A percentile compares a stretch with the other conserved stretches of the same genome.
Evolutionary conservation across 2,797 vertebrate genomes (phyloP).

Genomic region (Anguilla pacifica): DNA sequence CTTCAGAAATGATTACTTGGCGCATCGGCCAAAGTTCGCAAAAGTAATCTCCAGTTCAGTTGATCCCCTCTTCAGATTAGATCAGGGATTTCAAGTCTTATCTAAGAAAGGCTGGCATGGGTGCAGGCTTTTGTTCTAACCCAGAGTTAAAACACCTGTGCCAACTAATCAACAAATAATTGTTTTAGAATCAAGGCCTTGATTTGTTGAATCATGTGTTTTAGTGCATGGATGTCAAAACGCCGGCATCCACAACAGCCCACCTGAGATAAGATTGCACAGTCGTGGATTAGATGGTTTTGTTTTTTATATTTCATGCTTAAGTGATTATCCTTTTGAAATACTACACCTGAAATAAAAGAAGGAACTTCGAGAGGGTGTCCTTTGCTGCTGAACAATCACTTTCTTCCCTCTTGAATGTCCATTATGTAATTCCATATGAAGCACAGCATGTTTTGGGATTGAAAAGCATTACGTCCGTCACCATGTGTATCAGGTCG

Average conservation of each 20-base stretch:
- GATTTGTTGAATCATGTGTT: not conserved
- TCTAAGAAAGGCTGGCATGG: not conserved
- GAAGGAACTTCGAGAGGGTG: not conserved
- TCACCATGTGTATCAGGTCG: conserved; percentile 42
- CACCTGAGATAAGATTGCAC: not conserved
- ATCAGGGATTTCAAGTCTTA: not conserved
- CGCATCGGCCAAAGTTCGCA: not conserved
- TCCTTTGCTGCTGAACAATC: not conserved
- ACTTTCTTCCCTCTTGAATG: not conserved
- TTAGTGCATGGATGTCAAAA: not conserved
- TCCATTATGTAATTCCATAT: conserved; percentile 14
- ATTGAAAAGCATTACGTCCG: conserved; percentile 1
- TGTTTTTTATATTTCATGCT: not conserved
- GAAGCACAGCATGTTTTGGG: conserved; percentile 13
- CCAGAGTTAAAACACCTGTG: not conserved
- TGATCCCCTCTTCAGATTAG: not conserved
- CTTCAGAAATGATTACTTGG: not conserved
- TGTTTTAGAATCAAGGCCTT: not conserved
- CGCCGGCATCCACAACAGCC: not conserved
- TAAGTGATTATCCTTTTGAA: not conserved
- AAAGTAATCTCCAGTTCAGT: not conserved
- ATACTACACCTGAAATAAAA: not conserved
- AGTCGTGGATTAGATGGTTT: not conserved
- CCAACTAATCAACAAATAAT: not conserved
- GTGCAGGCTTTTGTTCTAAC: not conserved